Conservation (phyloP, 2,888 invertebrate genomes). For the Drosophila percnosoma region DNA sequence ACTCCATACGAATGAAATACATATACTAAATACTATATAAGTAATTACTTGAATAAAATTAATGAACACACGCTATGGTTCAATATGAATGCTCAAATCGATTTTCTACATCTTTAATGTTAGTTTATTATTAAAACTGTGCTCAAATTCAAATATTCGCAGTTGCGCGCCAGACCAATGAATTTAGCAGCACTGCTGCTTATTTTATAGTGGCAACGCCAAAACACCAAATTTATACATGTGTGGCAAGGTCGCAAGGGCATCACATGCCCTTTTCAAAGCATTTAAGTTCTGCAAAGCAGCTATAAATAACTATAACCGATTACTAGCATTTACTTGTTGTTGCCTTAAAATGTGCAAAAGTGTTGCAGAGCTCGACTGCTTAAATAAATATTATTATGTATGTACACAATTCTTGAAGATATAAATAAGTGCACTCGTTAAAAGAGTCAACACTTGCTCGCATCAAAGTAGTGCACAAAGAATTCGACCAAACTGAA, state of each 20-base stretch:
- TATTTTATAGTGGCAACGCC: constrained; percentile 29
- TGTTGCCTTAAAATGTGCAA: not conserved
- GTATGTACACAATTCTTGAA: not conserved
- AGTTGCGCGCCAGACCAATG: not conserved
- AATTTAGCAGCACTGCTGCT: constrained; percentile 4
- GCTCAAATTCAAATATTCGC: constrained; percentile 12
- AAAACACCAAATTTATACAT: constrained; percentile 11
- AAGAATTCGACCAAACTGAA: not conserved
- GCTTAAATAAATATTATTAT: not conserved
- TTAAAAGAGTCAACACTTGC: not conserved
- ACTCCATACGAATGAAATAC: constrained; percentile 42
- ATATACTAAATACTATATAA: constrained; percentile 43
- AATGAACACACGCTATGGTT: constrained; percentile 13
- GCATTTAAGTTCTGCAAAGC: not conserved
- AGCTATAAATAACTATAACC: not conserved
- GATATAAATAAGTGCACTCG: not conserved
- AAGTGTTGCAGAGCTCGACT: not conserved
- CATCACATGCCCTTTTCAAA: constrained; percentile 11
- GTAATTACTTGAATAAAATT: constrained; percentile 39
- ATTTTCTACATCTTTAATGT: not conserved
- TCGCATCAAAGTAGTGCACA: constrained; percentile 18
- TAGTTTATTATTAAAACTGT: not conserved
- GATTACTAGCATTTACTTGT: not conserved
- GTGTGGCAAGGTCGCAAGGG: constrained; percentile 42
- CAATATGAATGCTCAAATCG: constrained; percentile 4